Evolutionary conservation across 2,797 vertebrate species (phyloP).

Genomic region (Myotis myotis): DNA sequence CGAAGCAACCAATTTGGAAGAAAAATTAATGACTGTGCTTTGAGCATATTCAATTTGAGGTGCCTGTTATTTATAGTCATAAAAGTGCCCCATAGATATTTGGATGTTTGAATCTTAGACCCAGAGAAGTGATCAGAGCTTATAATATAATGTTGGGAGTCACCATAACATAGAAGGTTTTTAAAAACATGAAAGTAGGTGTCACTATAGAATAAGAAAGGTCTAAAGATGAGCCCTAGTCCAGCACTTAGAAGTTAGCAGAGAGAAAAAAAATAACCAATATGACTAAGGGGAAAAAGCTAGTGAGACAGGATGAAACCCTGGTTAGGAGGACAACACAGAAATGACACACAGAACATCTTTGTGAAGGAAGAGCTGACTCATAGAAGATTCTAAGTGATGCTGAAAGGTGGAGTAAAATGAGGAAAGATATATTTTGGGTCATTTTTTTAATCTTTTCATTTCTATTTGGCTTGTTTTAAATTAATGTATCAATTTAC

Average conservation of each 20-base stretch:
- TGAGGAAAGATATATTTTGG: not conserved
- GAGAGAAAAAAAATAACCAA: not conserved
- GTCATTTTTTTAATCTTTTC: not conserved
- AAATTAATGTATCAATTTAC: not conserved
- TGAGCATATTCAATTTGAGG: not conserved
- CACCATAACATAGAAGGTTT: not conserved
- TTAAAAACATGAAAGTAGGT: not conserved
- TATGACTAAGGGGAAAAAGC: not conserved
- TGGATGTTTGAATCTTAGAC: not conserved
- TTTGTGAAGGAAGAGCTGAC: not conserved
- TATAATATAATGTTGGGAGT: not conserved
- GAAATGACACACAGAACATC: not conserved
- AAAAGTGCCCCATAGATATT: not conserved
- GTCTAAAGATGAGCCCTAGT: not conserved
- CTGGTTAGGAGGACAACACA: not conserved
- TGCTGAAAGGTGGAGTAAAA: not conserved
- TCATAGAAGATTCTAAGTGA: not conserved
- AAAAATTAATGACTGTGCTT: not conserved
- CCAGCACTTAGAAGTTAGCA: not conserved
- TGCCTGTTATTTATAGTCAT: not conserved
- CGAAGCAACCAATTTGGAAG: not conserved
- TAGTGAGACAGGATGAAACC: not conserved
- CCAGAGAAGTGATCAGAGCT: not conserved
- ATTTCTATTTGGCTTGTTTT: not conserved
- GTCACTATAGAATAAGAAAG: not conserved